These are phyloP conservation scores for Megaceryle torquata DNA, from an alignment of 2,113 vertebrate species.

Conservation along the genomic window DNA sequence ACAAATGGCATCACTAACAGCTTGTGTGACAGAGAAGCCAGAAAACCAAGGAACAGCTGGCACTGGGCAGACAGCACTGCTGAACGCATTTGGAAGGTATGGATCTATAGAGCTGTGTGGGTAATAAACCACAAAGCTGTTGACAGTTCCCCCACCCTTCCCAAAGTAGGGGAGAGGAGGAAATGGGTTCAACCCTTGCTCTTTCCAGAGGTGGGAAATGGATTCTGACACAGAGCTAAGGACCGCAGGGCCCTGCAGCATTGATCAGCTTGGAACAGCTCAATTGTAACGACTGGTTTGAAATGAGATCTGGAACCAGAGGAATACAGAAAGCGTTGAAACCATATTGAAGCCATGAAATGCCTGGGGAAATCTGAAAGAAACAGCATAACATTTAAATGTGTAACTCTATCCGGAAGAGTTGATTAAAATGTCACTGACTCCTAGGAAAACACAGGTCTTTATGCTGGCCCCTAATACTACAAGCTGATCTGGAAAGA, in stretches of 20 bases:
- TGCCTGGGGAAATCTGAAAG: neutral
- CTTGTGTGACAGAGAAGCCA: neutral
- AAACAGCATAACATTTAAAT: neutral
- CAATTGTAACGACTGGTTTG: neutral
- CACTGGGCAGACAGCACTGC: fast-evolving
- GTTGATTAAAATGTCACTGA: constrained; percentile 17
- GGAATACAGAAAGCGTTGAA: neutral
- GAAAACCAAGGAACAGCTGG: neutral
- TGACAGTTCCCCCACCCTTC: neutral
- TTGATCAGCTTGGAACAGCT: neutral
- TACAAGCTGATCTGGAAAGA: neutral
- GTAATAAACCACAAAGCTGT: neutral
- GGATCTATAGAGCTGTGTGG: neutral
- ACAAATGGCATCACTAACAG: neutral
- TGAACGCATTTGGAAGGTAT: fast-evolving
- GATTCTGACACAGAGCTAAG: neutral
- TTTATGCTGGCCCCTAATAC: neutral
- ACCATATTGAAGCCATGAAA: neutral
- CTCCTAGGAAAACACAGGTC: neutral
- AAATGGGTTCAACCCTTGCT: neutral
- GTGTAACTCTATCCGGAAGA: neutral
- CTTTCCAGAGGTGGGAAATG: neutral
- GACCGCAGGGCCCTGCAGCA: neutral
- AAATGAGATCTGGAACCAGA: neutral
- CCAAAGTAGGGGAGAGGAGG: neutral